Evolutionary conservation across 2,113 vertebrate genomes (phyloP), one percentile per base, ranked within the genome.

Genomic region (Recurvirostra avosetta): DNA sequence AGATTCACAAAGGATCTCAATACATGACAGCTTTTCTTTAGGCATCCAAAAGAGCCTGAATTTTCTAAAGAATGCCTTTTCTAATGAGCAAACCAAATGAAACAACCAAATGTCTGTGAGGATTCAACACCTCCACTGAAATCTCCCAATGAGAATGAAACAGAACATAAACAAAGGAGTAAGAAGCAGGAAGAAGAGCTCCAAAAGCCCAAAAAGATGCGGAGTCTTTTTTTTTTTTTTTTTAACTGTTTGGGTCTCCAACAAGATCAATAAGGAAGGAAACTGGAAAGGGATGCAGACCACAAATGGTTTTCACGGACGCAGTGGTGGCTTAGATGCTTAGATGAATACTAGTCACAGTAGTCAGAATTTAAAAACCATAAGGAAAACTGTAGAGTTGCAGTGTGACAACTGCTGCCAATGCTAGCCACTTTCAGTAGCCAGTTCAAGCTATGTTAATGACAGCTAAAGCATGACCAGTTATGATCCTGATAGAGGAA

Each of bases 381-480:
- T 32, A 32, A 75, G 63, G 8, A 75, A 83, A 88, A 80, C 3
- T 18, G 8, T 76, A 30, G 45, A 45, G 12, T 8, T 82, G 36
- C 29, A 63, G 22, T 18, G 19, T 63, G 61, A 92, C 62, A 81
- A 36, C 41, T 43, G 8, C 62, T 96, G 40, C 47, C 56, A 84
- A 6, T 52, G 56, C 29, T 63, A 72, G 27, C 49, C 70, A 89
- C 43, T 88, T 91, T 43, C 65, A 65, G 34, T 62, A 89, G 56
- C 86, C 83, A 72, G 59, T 93, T 87, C 76, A 84, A 56, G 61
- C 43, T 50, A 65, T 58, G 43, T 58, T 94, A 89, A 91, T 79
- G 92, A 78, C 38, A 90, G 53, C n/a, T 78, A 95, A 92, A 94
- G 86, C 79, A 86, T 67, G 79, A 89, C 73, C 80, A 91, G 91